Evolutionary conservation across 1,140 invertebrate genomes (phyloP).

Genomic region (Musca vetustissima): DNA sequence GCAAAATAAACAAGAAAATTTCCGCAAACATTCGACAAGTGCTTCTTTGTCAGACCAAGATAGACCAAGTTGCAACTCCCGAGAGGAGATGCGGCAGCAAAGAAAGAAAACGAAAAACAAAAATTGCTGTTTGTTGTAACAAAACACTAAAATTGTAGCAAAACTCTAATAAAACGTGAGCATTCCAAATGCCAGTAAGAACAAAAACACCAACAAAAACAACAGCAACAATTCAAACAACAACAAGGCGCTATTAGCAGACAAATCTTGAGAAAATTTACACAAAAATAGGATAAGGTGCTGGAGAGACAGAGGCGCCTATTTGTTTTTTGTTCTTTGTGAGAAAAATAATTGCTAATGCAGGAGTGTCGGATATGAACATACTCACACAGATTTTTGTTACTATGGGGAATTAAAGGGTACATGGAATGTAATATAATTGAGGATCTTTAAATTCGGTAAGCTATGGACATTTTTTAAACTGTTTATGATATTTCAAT

Average conservation of each 20-base stretch:
- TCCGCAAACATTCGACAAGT: too few relatives aligned
- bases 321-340: too few relatives aligned
- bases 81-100: too few relatives aligned
- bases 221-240: background rate
- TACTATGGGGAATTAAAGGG: too few relatives aligned
- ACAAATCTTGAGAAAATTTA: slow-evolving; percentile 4
- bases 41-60: background rate
- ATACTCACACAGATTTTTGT: too few relatives aligned
- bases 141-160: slow-evolving; percentile 21
- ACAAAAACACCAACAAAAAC: background rate
- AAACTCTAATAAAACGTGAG: slow-evolving; percentile 21
- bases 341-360: too few relatives aligned
- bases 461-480: too few relatives aligned
- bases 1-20: background rate
- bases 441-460: too few relatives aligned
- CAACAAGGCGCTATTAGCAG: background rate
- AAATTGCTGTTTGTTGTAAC: slow-evolving; percentile 9
- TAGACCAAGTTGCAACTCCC: background rate
- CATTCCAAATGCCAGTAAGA: background rate
- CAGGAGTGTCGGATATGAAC: too few relatives aligned
- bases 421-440: too few relatives aligned
- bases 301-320: too few relatives aligned
- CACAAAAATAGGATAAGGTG: background rate
- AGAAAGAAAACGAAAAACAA: background rate
- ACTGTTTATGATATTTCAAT: too few relatives aligned